Percentiles rank a stretch among this genome's conserved stretches.
Conservation (phyloP, 2,113 vertebrate genomes). For the Tragelaphus imberbis region DNA sequence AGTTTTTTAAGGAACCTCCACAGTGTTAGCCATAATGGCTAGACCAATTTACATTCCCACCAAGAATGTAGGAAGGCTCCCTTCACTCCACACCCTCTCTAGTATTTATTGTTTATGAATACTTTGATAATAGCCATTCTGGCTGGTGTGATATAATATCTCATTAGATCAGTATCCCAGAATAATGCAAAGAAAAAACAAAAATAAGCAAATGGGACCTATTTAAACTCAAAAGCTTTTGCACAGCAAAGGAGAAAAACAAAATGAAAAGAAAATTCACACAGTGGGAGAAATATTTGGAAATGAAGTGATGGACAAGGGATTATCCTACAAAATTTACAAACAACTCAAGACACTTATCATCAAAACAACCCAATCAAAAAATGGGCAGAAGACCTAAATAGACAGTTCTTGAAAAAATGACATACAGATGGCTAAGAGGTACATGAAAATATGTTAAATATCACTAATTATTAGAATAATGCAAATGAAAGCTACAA, state of each 20-base stretch:
- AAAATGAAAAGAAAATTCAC: background rate
- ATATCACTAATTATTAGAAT: background rate
- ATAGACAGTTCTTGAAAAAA: background rate
- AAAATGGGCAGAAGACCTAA: background rate
- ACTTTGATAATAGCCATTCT: background rate
- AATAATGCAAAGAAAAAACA: background rate
- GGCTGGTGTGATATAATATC: background rate
- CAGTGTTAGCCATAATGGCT: background rate
- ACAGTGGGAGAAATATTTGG: background rate
- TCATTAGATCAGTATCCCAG: background rate
- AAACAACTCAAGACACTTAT: background rate
- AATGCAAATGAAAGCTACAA: background rate
- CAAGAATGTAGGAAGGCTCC: background rate
- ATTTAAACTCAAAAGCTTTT: background rate
- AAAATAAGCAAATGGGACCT: background rate
- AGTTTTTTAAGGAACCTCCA: background rate
- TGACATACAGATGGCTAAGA: background rate
- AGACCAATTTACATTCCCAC: background rate
- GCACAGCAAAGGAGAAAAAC: background rate
- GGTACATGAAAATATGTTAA: background rate
- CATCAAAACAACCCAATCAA: background rate
- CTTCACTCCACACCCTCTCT: background rate
- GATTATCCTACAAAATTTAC: background rate
- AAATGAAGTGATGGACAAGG: background rate
- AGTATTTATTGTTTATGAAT: background rate